phyloP scores from a whole-genome alignment of 2,888 invertebrate genomes.

The Conops quadrifasciatus region DNA sequence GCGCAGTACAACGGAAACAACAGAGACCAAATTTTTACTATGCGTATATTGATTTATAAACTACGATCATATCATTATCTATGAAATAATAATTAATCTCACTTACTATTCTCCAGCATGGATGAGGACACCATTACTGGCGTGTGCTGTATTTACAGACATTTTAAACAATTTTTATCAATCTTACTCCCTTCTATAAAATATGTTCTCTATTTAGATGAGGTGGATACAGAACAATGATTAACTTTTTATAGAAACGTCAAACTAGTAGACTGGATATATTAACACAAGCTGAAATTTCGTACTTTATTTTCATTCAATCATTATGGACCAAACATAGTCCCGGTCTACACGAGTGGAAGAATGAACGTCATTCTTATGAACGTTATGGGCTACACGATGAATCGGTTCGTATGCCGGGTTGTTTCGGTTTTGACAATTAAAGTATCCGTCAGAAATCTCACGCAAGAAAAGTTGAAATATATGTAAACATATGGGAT shows the following conservation, averaged over 20 bases:
- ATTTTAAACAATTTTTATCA: conserved; percentile 66
- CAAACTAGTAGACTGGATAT: conserved; percentile 33
- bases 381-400: no score
- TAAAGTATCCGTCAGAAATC: no score
- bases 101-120: conserved; percentile 96
- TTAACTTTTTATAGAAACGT: conserved; percentile 38
- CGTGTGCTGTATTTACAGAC: conserved; percentile 96
- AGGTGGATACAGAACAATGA: conserved; percentile 9
- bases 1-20: conserved; percentile 8
- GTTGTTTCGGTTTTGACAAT: no score
- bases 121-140: conserved; percentile 92
- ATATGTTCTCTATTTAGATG: no score
- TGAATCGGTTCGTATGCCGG: no score
- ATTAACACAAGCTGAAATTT: conserved; percentile 22
- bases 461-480: no score
- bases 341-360: no score
- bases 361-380: no score
- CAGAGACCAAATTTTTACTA: neutral
- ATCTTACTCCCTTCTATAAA: neutral
- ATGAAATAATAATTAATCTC: neutral
- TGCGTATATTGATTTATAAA: no score
- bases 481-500: no score
- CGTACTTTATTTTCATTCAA: no score
- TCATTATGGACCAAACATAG: no score
- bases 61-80: neutral